Conservation (phyloP, 1,140 invertebrate species). For the Rhopalosiphum padi region DNA sequence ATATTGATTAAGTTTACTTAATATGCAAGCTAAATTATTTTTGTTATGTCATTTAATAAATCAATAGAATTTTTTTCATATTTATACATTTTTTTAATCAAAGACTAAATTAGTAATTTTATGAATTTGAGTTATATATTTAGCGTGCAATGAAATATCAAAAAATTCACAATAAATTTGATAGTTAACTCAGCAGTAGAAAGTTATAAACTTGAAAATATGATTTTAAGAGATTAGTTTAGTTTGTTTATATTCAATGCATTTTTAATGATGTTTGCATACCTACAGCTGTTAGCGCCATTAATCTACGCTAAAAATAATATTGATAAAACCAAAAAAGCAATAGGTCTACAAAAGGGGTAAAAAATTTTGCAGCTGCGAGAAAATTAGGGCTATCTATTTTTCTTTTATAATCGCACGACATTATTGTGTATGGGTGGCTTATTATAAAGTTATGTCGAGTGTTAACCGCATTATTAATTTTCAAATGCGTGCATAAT, state of each 20-base stretch:
- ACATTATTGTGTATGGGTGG: neutral
- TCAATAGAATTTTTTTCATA: no score
- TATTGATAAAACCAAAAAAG: neutral
- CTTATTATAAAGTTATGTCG: conserved; percentile 27
- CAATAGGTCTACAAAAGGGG: neutral
- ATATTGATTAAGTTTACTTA: no score
- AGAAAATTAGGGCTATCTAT: neutral
- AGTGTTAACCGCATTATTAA: conserved; percentile 47
- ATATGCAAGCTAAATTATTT: no score
- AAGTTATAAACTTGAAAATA: neutral
- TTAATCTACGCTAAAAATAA: neutral
- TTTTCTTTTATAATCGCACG: neutral
- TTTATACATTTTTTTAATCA: no score
- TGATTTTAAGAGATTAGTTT: neutral
- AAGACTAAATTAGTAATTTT: no score
- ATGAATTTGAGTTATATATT: no score
- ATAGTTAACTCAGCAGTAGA: no score
- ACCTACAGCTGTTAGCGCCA: neutral
- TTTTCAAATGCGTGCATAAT: conserved; percentile 24
- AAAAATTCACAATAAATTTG: no score
- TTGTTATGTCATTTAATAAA: no score
- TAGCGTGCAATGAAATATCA: no score
- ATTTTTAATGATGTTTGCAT: neutral
- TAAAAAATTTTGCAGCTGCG: neutral
- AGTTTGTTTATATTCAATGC: neutral